Evolutionary conservation across 1,140 invertebrate genomes (phyloP), one percentile per base, ranked within the genome.

Genomic region (Adelges cooleyi): DNA sequence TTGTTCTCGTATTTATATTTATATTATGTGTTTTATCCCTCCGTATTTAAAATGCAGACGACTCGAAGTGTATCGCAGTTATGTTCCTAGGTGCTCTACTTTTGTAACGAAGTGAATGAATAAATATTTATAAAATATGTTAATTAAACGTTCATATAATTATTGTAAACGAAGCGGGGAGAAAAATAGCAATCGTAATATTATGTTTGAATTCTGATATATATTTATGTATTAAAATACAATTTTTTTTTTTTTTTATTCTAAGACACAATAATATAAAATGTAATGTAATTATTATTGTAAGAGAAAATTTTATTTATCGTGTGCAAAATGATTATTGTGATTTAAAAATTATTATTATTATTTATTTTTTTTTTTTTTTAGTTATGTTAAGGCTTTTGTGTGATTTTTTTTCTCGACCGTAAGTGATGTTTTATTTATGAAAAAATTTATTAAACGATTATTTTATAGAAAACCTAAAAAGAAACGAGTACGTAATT

Each of bases 51-150:
- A 38, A 33, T 59, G 27, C 56, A 59, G 54, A 59, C 40, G 27
- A 62, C 56, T 48, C 11, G 18, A 62, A 62, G 42, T 48, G 17
- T 29, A 29, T 59, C n/a, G n/a, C 38, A 62, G 56, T 62, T 18
- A 48, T 62, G 56, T 62, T 59, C 54, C 54, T 62, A 62, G 56
- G 56, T 62, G 56, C 56, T 62, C 56, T 62, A 20, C 25, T n/a
- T 46, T 23, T 59, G 23, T 59, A 59, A 29, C n/a, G 44, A 42
- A 56, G 36, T 40, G 29, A 56, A 36, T 56, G 17, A 40, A 23
- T 59, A 40, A 51, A 8, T 29, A 9, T 52, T 51, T 44, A 59
- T 44, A 18, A n/a, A n/a, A n/a, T n/a, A n/a, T n/a, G 23, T 59
- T 33, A 33, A 33, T 33, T 33, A 33, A 44, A 56, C 13, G 22